Conservation (phyloP, 2,113 vertebrate species). For the Neotragus pygmaeus region DNA sequence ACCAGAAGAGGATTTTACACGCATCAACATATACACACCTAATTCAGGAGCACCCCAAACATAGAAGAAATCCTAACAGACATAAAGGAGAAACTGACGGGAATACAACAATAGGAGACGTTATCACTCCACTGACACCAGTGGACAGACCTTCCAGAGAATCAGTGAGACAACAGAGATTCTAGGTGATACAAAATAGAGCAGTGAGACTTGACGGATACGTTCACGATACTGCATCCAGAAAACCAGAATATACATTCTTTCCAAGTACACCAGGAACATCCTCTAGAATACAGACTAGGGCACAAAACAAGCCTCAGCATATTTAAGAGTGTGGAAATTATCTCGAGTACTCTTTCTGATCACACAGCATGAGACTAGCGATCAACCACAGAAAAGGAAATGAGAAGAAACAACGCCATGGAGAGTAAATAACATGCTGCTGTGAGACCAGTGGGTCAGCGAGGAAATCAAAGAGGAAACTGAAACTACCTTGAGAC, state of each 20-base stretch:
- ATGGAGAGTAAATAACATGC: neutral
- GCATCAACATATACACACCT: neutral
- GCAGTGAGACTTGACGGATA: neutral
- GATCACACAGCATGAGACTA: neutral
- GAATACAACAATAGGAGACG: rapidly evolving
- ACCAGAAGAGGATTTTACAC: neutral
- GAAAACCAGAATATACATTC: neutral
- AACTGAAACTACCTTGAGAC: neutral
- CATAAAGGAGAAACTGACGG: neutral
- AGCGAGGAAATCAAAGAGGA: neutral
- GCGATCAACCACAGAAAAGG: neutral
- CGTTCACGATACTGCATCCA: neutral
- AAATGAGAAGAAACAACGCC: neutral
- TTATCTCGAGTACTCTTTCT: too few relatives aligned
- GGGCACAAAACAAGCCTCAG: neutral
- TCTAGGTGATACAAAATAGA: neutral
- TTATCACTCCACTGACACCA: rapidly evolving
- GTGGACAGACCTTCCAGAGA: neutral
- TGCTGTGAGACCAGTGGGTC: rapidly evolving
- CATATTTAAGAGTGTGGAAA: neutral
- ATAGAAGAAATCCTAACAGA: neutral
- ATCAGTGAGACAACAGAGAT: neutral
- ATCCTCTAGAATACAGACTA: neutral
- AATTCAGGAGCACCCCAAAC: neutral
- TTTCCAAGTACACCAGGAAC: neutral